phyloP scores from a whole-genome alignment of 1,140 invertebrate species.

The Temnothorax curvispinosus region DNA sequence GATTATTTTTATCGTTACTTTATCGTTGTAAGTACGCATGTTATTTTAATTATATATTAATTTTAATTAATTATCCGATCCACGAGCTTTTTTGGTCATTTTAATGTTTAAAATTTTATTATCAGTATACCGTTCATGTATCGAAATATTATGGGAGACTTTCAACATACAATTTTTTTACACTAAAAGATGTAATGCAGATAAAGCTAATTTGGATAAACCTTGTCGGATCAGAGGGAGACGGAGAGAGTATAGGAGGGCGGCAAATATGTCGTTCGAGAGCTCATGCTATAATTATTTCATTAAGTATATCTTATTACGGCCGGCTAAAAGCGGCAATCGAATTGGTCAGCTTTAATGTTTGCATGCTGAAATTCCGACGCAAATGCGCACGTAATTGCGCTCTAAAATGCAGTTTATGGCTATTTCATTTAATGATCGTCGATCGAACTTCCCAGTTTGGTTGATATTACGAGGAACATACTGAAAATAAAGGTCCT shows the following conservation, averaged over 20 bases:
- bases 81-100: neutral
- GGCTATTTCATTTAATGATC: constrained; percentile 15
- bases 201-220: neutral
- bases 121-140: neutral
- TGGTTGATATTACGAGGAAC: neutral
- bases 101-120: neutral
- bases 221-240: neutral
- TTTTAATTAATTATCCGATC: neutral
- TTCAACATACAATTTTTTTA: neutral
- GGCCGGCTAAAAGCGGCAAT: constrained; percentile 51
- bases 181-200: neutral
- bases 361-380: constrained; percentile 15
- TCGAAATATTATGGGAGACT: neutral
- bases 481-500: neutral
- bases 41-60: constrained; percentile 30
- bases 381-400: neutral
- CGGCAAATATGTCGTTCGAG: neutral
- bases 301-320: constrained; percentile 60
- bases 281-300: neutral
- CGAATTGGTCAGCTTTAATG: constrained; percentile 62
- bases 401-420: neutral
- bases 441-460: neutral
- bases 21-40: constrained; percentile 1
- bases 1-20: constrained; percentile 43
- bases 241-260: neutral